Conservation (phyloP, 2,888 invertebrate genomes). For the Drosophila tanythrix region DNA sequence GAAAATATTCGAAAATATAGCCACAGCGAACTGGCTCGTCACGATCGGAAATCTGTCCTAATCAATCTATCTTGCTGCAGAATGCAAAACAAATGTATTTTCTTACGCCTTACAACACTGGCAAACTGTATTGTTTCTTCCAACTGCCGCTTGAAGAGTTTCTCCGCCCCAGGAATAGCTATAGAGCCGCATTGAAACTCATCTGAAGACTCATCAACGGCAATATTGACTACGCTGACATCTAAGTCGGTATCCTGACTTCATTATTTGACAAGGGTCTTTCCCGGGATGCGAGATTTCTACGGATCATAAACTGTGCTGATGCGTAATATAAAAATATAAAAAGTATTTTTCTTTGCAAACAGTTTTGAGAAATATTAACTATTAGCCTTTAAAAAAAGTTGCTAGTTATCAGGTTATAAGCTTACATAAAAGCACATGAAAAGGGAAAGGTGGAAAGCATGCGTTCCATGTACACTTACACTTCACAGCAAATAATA, state of each 20-base stretch:
- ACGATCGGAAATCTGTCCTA: neutral
- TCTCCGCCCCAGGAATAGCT: neutral
- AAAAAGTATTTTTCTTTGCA: no score
- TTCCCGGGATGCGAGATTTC: neutral
- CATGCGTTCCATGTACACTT: neutral
- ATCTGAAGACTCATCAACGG: neutral
- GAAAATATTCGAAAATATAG: neutral
- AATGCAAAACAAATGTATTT: neutral
- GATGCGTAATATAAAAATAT: neutral
- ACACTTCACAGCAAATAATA: neutral
- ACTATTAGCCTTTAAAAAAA: neutral
- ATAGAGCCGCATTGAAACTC: neutral
- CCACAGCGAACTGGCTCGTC: neutral
- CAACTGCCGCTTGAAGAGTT: neutral
- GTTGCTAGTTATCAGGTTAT: neutral
- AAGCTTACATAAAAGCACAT: neutral
- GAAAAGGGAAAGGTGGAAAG: neutral
- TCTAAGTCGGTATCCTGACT: neutral
- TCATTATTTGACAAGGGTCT: neutral
- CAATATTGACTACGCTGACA: neutral
- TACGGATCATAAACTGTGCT: neutral
- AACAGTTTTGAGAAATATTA: no score
- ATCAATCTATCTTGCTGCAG: no score
- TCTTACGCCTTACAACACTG: neutral
- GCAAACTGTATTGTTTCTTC: neutral